Percentiles rank a stretch among this genome's conserved stretches.
phyloP scores from a whole-genome alignment of 2,888 invertebrate species.

The Timema podura region DNA sequence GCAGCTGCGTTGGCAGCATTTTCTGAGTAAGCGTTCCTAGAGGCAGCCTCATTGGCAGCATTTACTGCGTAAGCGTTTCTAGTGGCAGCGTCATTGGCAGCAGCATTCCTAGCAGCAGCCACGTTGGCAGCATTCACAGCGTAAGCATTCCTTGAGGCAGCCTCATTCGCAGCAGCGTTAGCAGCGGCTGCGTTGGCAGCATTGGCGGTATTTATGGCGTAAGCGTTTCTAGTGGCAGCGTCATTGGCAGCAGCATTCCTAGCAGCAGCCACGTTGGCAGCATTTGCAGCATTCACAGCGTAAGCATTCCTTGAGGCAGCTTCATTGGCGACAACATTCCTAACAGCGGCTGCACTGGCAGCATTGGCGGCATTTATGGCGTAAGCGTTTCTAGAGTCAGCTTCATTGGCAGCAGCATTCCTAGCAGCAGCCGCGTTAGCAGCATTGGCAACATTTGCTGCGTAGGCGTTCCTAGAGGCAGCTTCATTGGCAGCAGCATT shows the following conservation, averaged over 20 bases:
- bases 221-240: constrained; percentile 2
- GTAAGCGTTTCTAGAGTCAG: constrained; percentile 1
- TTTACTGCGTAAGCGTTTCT: background rate
- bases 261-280: constrained; percentile 1
- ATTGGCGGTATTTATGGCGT: background rate
- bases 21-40: background rate
- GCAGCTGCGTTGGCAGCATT: constrained; percentile 11
- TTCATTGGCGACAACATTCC: background rate
- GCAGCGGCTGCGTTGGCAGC: constrained; percentile 11
- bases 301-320: background rate
- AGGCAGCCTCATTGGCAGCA: constrained; percentile 2
- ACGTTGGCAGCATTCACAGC: background rate
- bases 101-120: too few relatives aligned
- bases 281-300: background rate
- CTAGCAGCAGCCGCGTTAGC: background rate
- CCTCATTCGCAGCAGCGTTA: background rate
- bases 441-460: background rate
- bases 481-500: background rate
- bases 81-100: background rate
- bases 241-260: constrained; percentile 3
- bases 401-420: constrained; percentile 1
- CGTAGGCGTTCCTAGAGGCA: background rate
- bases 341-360: constrained; percentile 7
- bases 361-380: constrained; percentile 1
- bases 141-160: background rate